Base-by-base conservation (phyloP, 2,113 vertebrate species). In the Mus pahari region DNA sequence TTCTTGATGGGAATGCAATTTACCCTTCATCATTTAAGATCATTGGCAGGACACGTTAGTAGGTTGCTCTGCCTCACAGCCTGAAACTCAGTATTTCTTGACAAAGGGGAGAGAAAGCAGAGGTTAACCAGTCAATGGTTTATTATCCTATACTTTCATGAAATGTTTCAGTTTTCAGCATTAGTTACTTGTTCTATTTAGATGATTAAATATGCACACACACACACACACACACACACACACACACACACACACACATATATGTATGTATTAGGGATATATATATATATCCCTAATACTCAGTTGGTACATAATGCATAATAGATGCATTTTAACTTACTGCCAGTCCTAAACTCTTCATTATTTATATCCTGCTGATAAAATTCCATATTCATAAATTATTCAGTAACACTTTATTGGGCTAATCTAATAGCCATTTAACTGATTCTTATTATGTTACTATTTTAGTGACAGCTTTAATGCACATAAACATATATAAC, bases 11-110 rank as follows among this genome's bases (percentile, higher is more conserved):
- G 24, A 58, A 55, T 16, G 39, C 50, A 8, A 92, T 71, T 77
- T 75, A 89, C 73, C 73, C 20, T 84, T 71, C 4, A 42, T 68
- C 92, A 94, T 82, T 79, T 91, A 90, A 93, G 50, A n/a, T 7
- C 36, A 89, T 24, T 90, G 77, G 42, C 20, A 62, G 73, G 60
- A 4, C 10, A 75, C 3, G 92, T 92, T 87, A 71, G 12, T 68
- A 88, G 42, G 8, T 1, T 91, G 5, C 1, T n/a, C 5, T 26
- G 28, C 73, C 62, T 48, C 90, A 92, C 5, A 95, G n/a, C 55
- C 79, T 16, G 36, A 94, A 50, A 64, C 2, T 45, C 6, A 81
- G 28, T 2, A 50, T 58, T 39, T 28, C 2, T 24, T 60, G 22
- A 62, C 4, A 14, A 79, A 82, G 42, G n/a, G 4, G 89, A 48